phyloP scores from a whole-genome alignment of 2,113 vertebrate species.

The Crotalus helleri region DNA sequence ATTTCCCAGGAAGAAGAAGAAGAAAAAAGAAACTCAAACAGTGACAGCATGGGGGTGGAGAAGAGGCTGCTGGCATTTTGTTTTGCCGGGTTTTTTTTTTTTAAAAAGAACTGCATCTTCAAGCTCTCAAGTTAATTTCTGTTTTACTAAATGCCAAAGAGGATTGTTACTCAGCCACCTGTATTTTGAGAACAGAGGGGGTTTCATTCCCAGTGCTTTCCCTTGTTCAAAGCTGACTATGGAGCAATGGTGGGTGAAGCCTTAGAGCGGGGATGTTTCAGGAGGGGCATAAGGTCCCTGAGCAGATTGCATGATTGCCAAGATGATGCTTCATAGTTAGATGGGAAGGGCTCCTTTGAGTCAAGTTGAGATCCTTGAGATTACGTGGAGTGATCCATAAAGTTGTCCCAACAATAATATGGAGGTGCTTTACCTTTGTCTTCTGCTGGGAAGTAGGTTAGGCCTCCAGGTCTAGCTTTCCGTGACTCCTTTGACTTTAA shows the following conservation, averaged over 20 bases:
- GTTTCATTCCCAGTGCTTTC: not conserved
- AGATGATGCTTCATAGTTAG: not conserved
- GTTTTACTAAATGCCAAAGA: not conserved
- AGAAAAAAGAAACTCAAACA: too few relatives aligned
- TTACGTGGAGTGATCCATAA: not conserved
- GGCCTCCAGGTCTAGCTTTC: not conserved
- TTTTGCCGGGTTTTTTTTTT: not conserved
- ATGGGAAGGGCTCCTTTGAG: not conserved
- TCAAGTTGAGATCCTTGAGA: not conserved
- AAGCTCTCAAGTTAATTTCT: constrained; percentile 7
- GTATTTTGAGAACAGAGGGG: not conserved
- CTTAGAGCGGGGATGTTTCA: not conserved
- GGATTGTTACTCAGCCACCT: not conserved
- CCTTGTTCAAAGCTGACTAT: not conserved
- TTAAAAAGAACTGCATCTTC: not conserved
- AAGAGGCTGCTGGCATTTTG: not conserved
- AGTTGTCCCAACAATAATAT: not conserved
- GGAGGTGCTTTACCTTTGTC: not conserved
- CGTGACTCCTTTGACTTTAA: too few relatives aligned
- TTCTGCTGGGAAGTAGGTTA: not conserved
- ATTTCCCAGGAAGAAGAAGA: not conserved
- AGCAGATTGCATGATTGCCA: not conserved
- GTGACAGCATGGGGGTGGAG: not conserved
- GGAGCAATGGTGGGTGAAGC: not conserved
- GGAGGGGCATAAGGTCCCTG: not conserved